Percentiles rank a stretch among this genome's conserved stretches.
Evolutionary conservation across 2,888 invertebrate genomes (phyloP).

Genomic region (Muscina levida): DNA sequence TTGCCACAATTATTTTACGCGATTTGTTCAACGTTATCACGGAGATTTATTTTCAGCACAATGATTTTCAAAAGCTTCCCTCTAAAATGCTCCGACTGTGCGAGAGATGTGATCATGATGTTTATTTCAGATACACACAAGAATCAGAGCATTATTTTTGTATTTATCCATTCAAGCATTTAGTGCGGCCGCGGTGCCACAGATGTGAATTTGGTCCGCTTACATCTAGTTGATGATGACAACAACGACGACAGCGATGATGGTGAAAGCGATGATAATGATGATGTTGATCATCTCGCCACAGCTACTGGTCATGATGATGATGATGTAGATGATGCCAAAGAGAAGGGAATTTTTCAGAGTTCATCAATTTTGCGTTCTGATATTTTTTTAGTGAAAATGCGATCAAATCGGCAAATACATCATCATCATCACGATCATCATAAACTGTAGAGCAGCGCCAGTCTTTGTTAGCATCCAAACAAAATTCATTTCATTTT

Average conservation of each 20-base stretch:
- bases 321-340: background rate
- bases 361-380: constrained; percentile 12
- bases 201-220: background rate
- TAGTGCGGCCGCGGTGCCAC: constrained; percentile 16
- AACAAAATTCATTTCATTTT: constrained; percentile 10
- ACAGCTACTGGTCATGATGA: background rate
- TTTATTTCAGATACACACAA: constrained; percentile 35
- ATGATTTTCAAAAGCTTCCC: constrained; percentile 11
- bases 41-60: constrained; percentile 27
- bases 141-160: constrained; percentile 61
- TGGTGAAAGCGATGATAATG: background rate
- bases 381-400: constrained; percentile 4
- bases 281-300: background rate
- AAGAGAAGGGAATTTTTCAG: constrained; percentile 13
- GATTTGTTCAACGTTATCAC: background rate
- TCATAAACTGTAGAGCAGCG: no score
- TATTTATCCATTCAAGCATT: constrained; percentile 61
- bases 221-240: background rate
- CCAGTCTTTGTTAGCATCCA: background rate
- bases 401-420: constrained; percentile 3
- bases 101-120: no score
- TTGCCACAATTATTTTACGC: constrained; percentile 23
- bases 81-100: no score
- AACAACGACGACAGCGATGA: background rate
- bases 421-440: constrained; percentile 3